A percentile compares a stretch with the other conserved stretches of the same genome.
Evolutionary conservation across 2,113 vertebrate species (phyloP).

Genomic region (Microcebus griseorufus): DNA sequence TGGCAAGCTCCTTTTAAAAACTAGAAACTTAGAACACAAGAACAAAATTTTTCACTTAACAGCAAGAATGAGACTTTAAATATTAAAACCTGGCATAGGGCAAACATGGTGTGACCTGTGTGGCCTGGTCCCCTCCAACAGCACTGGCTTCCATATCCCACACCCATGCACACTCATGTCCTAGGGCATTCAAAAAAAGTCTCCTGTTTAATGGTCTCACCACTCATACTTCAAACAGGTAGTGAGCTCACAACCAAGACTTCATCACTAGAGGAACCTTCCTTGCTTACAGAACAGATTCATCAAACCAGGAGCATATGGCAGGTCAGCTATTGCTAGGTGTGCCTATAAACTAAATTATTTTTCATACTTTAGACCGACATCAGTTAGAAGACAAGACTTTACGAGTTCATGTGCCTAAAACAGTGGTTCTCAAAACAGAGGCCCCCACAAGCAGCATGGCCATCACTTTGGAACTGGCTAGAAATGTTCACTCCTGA

Average conservation of each 20-base stretch:
- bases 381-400: not conserved
- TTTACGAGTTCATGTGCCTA: not conserved
- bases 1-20: not conserved
- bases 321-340: not conserved
- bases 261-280: not conserved
- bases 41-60: not conserved
- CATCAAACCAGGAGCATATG: not conserved
- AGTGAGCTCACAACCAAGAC: not conserved
- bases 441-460: not conserved
- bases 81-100: not conserved
- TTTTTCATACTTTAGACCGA: not conserved
- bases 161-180: not conserved
- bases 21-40: not conserved
- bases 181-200: not conserved
- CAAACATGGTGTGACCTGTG: fast-evolving
- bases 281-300: not conserved
- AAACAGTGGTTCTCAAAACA: not conserved
- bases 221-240: not conserved
- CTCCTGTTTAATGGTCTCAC: not conserved
- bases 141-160: not conserved
- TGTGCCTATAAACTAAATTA: not conserved
- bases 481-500: not conserved
- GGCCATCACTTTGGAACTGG: not conserved
- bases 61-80: not conserved
- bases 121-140: too few relatives aligned